Conservation (phyloP, 2,797 vertebrate species). For the Mionectes olivaceus region DNA sequence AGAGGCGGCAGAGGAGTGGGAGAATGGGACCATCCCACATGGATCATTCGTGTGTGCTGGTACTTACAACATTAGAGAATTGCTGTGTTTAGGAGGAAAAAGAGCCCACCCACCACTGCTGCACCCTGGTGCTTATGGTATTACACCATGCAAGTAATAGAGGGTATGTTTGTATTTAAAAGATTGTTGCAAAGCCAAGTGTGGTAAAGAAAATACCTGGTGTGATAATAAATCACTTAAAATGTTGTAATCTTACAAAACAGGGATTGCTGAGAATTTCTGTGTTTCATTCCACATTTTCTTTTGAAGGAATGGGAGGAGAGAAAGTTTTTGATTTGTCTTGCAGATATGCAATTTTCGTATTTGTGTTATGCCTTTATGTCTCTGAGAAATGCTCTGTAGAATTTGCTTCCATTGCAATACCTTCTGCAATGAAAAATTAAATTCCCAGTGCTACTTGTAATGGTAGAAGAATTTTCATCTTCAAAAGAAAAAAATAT, state of each 20-base stretch:
- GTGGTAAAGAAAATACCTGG: constrained; percentile 58
- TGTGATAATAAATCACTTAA: constrained; percentile 38
- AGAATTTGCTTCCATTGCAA: constrained; percentile 8
- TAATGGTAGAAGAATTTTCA: background rate
- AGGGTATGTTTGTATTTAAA: constrained; percentile 31
- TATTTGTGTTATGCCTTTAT: background rate
- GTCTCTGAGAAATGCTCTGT: background rate
- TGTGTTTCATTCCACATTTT: background rate
- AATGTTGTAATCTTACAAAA: constrained; percentile 22
- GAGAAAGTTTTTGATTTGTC: constrained; percentile 2
- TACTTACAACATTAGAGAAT: background rate
- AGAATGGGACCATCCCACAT: background rate
- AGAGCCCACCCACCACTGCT: background rate
- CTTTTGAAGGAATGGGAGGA: background rate
- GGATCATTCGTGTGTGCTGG: background rate
- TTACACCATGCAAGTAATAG: constrained; percentile 6
- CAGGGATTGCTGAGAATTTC: constrained; percentile 10
- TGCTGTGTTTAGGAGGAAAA: constrained; percentile 18
- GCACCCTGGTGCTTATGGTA: background rate
- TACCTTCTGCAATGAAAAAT: background rate
- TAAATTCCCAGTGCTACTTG: background rate
- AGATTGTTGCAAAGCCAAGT: constrained; percentile 39
- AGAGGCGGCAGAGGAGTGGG: background rate
- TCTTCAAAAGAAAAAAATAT: background rate
- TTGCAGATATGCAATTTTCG: background rate